Percentiles rank a stretch among this genome's conserved stretches.
These are phyloP conservation scores for Melanostoma mellinum DNA, from an alignment of 2,888 invertebrate genomes.

Conservation along the genomic window DNA sequence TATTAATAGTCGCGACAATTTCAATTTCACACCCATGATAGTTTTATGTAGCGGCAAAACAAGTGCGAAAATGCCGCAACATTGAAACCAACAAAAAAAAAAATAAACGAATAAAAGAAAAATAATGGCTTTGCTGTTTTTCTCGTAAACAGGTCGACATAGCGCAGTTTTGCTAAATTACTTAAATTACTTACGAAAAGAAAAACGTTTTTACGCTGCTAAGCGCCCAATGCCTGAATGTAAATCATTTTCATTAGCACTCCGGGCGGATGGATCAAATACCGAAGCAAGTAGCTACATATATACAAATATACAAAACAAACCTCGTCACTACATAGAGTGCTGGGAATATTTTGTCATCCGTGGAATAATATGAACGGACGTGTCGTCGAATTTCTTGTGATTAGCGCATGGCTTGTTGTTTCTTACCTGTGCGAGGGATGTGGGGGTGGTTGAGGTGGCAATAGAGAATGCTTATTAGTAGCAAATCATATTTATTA, in stretches of 20 bases:
- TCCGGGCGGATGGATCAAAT: conserved; percentile 60
- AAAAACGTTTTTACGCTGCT: conserved; percentile 28
- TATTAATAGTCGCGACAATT: conserved; percentile 58
- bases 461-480: conserved; percentile 41
- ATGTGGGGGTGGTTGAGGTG: background rate
- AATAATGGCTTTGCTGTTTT: background rate
- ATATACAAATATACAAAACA: conserved; percentile 49
- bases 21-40: conserved; percentile 64
- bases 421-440: conserved; percentile 24
- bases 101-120: conserved; percentile 8
- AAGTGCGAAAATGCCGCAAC: conserved; percentile 52
- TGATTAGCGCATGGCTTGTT: conserved; percentile 26
- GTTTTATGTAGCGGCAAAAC: conserved; percentile 59
- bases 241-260: conserved; percentile 29
- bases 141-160: conserved; percentile 57
- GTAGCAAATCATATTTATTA: conserved; percentile 57
- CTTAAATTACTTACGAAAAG: conserved; percentile 63
- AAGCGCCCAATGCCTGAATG: conserved; percentile 7
- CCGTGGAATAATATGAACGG: conserved; percentile 21
- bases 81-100: conserved; percentile 24
- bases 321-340: conserved; percentile 1
- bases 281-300: conserved; percentile 7
- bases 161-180: conserved; percentile 49
- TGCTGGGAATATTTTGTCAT: conserved; percentile 50
- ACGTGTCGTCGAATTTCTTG: conserved; percentile 55